phyloP scores from a whole-genome alignment of 2,888 invertebrate species.

The Ceriagrion tenellum region DNA sequence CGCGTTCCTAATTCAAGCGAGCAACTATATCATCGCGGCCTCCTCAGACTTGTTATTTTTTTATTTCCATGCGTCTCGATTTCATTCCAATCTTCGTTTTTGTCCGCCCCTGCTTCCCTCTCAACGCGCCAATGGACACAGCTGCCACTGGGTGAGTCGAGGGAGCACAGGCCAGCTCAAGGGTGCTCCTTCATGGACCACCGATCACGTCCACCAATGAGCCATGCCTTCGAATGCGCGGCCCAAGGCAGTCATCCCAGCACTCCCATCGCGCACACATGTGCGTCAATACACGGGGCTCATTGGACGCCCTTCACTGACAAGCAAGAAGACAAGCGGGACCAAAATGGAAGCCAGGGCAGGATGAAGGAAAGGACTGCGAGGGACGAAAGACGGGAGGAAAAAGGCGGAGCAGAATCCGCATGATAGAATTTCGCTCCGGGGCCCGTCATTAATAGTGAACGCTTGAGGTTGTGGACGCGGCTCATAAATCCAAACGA shows the following conservation, averaged over 20 bases:
- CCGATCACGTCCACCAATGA: constrained; percentile 37
- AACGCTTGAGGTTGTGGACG: background rate
- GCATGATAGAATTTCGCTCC: background rate
- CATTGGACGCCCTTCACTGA: background rate
- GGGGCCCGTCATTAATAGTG: background rate
- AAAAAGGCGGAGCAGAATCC: background rate
- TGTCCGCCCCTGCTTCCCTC: background rate
- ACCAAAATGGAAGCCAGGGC: background rate
- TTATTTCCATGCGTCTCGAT: constrained; percentile 22
- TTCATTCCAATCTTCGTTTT: background rate
- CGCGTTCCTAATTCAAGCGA: background rate
- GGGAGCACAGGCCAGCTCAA: background rate
- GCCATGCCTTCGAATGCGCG: background rate
- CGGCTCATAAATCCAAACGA: background rate
- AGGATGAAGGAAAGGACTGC: background rate
- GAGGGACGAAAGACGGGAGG: background rate
- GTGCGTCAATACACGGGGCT: background rate
- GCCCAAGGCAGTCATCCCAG: background rate
- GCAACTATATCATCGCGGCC: constrained; percentile 48
- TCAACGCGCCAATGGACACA: constrained; percentile 42
- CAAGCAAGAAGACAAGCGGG: background rate
- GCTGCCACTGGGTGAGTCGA: background rate
- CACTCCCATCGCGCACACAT: background rate
- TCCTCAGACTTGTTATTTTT: background rate
- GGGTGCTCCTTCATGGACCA: constrained; percentile 31